Evolutionary conservation across 2,797 vertebrate genomes (phyloP), one percentile per base, ranked within the genome.

Genomic region (Nyctibius grandis): DNA sequence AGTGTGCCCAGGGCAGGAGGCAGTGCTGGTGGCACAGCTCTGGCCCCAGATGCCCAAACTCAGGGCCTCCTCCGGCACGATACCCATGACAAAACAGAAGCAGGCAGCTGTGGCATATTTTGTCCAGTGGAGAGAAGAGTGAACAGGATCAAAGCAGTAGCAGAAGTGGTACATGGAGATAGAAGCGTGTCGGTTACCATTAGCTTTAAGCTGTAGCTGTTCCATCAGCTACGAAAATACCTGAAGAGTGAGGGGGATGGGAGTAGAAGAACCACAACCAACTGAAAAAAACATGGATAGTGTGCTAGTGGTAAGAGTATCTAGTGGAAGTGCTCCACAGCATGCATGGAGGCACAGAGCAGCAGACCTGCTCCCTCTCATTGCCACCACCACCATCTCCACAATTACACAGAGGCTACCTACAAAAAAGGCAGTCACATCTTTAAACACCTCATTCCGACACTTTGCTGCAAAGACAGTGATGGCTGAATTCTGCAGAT

Each of bases 141-240:
- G 23, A 72, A 61, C 23, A 57, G 48, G 38, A 34, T 53, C 20
- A 36, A 64, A 79, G 16, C 25, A 63, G 26, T 14, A 45, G 36
- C 42, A 74, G 50, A 70, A 81, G 11, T 3, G 18, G 44, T 20
- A 34, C 1, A 0, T 25, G 45, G 64, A 70, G 26, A 72, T 5
- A 53, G 31, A 82, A 76, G 6, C 1, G 1, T 26, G 22, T n/a
- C 0, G 0, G 36, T 38, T 69, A 42, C 17, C 26, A 44, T 42
- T 16, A 79, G 44, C 33, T 88, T 70, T 79, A 47, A 51, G 18
- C 76, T 21, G 11, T 4, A 12, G 21, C 31, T 90, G 29, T 84
- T 67, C 48, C 38, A 57, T n/a, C 31, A 76, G 38, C 68, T 47
- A 69, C 34, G 54, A 73, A 69, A 77, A 73, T 10, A 81, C 11